These are phyloP conservation scores for Merluccius polli DNA, from an alignment of 2,797 vertebrate genomes.

Conservation along the genomic window DNA sequence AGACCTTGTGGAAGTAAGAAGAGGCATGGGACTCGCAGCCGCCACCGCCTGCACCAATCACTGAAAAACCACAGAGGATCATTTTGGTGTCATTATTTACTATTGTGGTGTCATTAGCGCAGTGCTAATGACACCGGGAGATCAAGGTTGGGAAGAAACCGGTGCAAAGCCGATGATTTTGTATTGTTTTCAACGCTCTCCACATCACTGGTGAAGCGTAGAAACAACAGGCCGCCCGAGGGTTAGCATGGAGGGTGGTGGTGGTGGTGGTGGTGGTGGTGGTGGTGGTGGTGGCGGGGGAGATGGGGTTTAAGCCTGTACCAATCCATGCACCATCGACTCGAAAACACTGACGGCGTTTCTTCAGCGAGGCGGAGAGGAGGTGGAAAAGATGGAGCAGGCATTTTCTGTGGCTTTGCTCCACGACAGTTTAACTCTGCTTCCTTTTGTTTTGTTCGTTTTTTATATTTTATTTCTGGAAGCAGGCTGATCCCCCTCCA, in stretches of 20 bases:
- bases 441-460: slow-evolving; percentile 27
- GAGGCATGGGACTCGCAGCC: slow-evolving; percentile 36
- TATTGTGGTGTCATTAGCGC: slow-evolving; percentile 44
- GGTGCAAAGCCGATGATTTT: slow-evolving; percentile 41
- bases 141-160: slow-evolving; percentile 67
- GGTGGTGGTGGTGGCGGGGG: slow-evolving; percentile 28
- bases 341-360: not conserved
- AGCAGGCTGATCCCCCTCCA: slow-evolving; percentile 4
- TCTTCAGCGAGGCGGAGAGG: not conserved
- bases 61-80: slow-evolving; percentile 33
- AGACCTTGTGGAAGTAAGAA: slow-evolving; percentile 39
- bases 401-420: slow-evolving; percentile 38
- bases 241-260: slow-evolving; percentile 43
- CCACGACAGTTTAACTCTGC: slow-evolving; percentile 41
- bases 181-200: slow-evolving; percentile 58
- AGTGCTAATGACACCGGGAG: slow-evolving; percentile 53
- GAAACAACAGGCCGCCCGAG: slow-evolving; percentile 63
- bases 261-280: slow-evolving; percentile 2
- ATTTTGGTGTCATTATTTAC: slow-evolving; percentile 29
- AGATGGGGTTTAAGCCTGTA: not conserved
- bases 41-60: slow-evolving; percentile 1
- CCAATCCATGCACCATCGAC: not conserved
- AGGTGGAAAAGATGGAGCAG: slow-evolving; percentile 15
- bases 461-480: slow-evolving; percentile 5
- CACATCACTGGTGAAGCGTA: slow-evolving; percentile 65